Conservation (phyloP, 2,888 invertebrate genomes). For the Liodrosophila aerea region DNA sequence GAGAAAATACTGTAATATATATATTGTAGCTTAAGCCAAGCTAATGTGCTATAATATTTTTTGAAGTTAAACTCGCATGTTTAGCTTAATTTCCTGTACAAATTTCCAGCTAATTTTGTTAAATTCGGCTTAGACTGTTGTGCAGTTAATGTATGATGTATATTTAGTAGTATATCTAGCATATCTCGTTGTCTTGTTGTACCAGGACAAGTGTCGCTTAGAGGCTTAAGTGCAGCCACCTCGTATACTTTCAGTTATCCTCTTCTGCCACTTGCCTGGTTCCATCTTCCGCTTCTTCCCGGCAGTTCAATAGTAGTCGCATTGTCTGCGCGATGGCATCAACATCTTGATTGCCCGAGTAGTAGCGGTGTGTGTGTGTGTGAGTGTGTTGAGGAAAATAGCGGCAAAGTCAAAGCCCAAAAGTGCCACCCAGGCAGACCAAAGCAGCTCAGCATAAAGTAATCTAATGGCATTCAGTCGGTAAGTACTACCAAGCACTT, state of each 20-base stretch:
- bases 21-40: conserved; percentile 3
- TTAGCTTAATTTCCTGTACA: too few species aligned
- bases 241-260: conserved; percentile 17
- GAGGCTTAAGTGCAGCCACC: conserved; percentile 22
- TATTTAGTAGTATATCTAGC: background rate
- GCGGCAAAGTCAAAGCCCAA: conserved; percentile 37
- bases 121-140: too few species aligned
- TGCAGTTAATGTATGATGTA: too few species aligned
- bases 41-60: background rate
- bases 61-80: background rate
- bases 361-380: background rate
- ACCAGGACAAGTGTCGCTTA: conserved; percentile 8
- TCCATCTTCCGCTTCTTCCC: background rate
- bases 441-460: conserved; percentile 59
- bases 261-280: background rate
- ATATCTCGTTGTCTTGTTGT: conserved; percentile 9
- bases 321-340: conserved; percentile 43
- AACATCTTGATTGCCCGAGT: conserved; percentile 48
- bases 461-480: conserved; percentile 63
- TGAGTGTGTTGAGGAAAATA: conserved; percentile 17
- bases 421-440: conserved; percentile 38
- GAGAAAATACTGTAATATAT: conserved; percentile 7
- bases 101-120: too few species aligned
- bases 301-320: conserved; percentile 38
- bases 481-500: conserved; percentile 68